These are phyloP conservation scores for Acyrthosiphon pisum DNA, from an alignment of 1,140 invertebrate species.

Conservation along the genomic window DNA sequence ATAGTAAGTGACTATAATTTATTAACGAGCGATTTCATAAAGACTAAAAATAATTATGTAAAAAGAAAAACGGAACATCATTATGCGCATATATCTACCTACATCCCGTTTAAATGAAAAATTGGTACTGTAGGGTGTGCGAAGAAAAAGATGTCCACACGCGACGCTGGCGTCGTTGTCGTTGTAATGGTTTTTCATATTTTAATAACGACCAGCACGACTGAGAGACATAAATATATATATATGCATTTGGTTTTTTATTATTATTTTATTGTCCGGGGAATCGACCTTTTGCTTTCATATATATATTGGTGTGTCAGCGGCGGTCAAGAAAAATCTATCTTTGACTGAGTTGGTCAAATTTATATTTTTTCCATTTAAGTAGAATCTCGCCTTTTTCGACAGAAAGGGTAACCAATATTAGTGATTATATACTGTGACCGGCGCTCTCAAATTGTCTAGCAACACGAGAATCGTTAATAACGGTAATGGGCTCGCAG, in stretches of 20 bases:
- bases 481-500: conserved; percentile 45
- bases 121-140: background rate
- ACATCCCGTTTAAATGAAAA: background rate
- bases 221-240: background rate
- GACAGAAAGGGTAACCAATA: conserved; percentile 32
- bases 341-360: background rate
- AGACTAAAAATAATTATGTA: background rate
- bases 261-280: background rate
- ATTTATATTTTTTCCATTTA: conserved; percentile 23
- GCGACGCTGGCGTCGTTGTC: background rate
- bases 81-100: background rate
- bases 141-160: background rate
- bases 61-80: background rate
- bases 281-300: background rate
- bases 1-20: background rate
- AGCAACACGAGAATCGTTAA: conserved; percentile 56
- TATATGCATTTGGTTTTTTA: background rate
- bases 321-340: background rate
- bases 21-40: background rate
- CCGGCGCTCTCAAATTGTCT: conserved; percentile 45
- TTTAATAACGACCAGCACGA: background rate
- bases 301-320: background rate
- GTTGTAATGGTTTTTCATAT: background rate
- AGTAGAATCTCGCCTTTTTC: conserved; percentile 23
- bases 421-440: conserved; percentile 36